Evolutionary conservation across 2,888 invertebrate genomes (phyloP), one percentile per base, ranked within the genome.

Genomic region (Epinotia bilunana): DNA sequence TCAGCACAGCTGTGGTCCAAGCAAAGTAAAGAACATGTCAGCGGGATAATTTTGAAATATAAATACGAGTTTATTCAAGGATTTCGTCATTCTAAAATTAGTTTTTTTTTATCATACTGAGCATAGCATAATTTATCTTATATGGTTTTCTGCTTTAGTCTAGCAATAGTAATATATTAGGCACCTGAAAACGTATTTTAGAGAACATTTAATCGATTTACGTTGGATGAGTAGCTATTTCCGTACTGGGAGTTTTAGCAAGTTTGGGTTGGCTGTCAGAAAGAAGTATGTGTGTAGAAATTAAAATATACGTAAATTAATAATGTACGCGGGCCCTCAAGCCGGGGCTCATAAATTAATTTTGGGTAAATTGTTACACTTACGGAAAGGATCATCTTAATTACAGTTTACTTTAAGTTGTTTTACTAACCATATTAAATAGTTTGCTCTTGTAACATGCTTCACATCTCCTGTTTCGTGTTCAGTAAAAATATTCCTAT

Each of bases 31-130:
- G 82, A 82, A 86, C 83, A 88, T 86, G 87, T 86, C 84, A 77
- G 78, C 77, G 81, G 84, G 87, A 88, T 90, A 87, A 89, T 88
- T 89, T 88, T 86, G 90, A 85, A 83, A 86, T 39, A 13, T 18
- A 83, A 80, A 83, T 80, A 83, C 83, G 85, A 85, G 85, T 80
- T 88, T 87, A 88, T 39, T 39, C 9, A 39, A 39, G 9, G 39
- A 39, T 39, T 39, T 39, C 0, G 9, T 39, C 7, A 39, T 39
- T 39, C 9, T 9, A 2, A 39, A 9, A 39, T 9, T 9, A 9
- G 39, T 33, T 33, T 16, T 49, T 11, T 43, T 43, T 49, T 49
- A 16, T 49, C 0, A 53, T 16, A 49, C 4, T 39, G 16, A 16
- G 16, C 4, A 4, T 6, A 49, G 16, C 49, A 49, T 49, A 16